A percentile compares a stretch with the other conserved stretches of the same genome.
Conservation (phyloP, 2,113 vertebrate genomes). For the Phaethon lepturus region DNA sequence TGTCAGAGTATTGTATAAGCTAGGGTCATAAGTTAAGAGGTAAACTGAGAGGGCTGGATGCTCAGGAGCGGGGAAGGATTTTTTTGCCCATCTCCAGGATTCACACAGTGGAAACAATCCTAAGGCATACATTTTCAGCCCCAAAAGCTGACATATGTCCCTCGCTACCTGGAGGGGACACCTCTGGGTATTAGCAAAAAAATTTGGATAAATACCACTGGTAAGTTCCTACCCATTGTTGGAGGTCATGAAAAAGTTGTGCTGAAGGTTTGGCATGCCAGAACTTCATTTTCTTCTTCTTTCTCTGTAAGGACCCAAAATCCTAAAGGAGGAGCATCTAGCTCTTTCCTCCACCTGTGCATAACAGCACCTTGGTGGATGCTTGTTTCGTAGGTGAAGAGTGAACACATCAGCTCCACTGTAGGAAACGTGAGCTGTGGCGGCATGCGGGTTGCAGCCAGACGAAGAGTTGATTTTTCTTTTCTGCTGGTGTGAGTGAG, state of each 20-base stretch:
- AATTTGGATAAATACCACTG: not conserved
- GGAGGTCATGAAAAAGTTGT: not conserved
- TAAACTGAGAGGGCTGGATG: not conserved
- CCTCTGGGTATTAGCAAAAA: not conserved
- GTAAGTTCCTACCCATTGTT: not conserved
- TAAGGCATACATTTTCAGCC: not conserved
- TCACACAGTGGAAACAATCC: not conserved
- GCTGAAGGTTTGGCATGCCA: not conserved
- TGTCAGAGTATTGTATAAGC: not conserved
- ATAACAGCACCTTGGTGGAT: not conserved
- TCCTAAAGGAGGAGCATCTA: not conserved
- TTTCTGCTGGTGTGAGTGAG: not conserved
- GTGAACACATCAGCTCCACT: not conserved
- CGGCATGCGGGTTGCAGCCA: not conserved
- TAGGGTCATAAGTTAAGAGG: not conserved
- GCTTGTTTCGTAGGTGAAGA: not conserved
- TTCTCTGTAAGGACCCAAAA: not conserved
- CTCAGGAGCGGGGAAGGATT: not conserved
- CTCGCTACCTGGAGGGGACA: not conserved
- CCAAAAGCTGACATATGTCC: not conserved
- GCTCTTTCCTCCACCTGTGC: not conserved
- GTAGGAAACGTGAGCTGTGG: not conserved
- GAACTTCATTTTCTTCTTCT: not conserved
- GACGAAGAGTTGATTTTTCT: not conserved
- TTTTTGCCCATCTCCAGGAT: not conserved